Evolutionary conservation across 2,888 invertebrate genomes (phyloP).

Genomic region (Habrosyne pyritoides): DNA sequence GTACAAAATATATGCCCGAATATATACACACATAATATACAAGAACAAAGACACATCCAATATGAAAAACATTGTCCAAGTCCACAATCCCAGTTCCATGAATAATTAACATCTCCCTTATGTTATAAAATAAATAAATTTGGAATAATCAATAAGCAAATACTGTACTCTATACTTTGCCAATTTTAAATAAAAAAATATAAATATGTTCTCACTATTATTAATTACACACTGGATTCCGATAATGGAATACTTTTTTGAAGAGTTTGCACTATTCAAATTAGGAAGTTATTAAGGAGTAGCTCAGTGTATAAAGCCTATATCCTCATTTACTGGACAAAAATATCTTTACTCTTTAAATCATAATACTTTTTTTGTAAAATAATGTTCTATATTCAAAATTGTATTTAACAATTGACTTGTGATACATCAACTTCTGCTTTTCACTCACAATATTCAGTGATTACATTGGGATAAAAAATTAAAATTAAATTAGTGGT

Average conservation of each 20-base stretch:
- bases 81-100: constrained; percentile 3
- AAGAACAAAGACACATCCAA: not conserved
- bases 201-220: constrained; percentile 49
- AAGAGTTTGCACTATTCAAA: constrained; percentile 17
- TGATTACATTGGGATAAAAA: constrained; percentile 40
- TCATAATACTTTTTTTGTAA: constrained; percentile 10
- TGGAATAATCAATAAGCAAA: constrained; percentile 36
- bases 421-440: not conserved
- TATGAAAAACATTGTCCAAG: not conserved
- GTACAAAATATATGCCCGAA: not conserved
- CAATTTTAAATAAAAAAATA: constrained; percentile 42
- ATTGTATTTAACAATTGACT: constrained; percentile 2
- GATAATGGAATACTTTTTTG: constrained; percentile 17
- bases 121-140: constrained; percentile 29
- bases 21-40: too few species aligned
- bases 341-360: constrained; percentile 1
- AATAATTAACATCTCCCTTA: constrained; percentile 8
- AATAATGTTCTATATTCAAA: not conserved
- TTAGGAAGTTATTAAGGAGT: constrained; percentile 15
- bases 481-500: constrained; percentile 62
- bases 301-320: constrained; percentile 1
- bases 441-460: constrained; percentile 18
- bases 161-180: constrained; percentile 38
- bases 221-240: constrained; percentile 45
- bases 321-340: not conserved